Evolutionary conservation across 2,888 invertebrate species (phyloP), one percentile per base, ranked within the genome.

Genomic region (Amiota minor): DNA sequence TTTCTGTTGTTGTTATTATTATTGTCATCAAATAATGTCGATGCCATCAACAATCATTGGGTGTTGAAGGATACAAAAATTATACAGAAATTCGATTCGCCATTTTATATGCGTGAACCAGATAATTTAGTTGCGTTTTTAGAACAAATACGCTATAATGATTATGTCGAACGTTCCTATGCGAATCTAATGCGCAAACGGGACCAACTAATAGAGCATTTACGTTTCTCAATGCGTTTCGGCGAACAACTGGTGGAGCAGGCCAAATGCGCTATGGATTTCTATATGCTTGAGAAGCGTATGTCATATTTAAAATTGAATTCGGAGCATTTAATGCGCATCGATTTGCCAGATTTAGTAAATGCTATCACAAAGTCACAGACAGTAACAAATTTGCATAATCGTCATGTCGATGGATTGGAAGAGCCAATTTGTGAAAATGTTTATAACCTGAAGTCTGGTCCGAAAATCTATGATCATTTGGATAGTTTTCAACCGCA

Each of bases 91-190:
- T 80, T 89, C 71, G 89, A 89, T 76, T 89, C 90, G 0, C 89
- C 89, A 1, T 90, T 89, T 73, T 87, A 87, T 69, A 80, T 90
- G 81, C 83, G 88, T 2, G 87, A 89, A 71, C 88, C 90, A 4
- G 80, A 87, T 18, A 89, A 90, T 77, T 73, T 90, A 9, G 79
- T 87, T 11, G 87, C 87, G 46, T 90, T 90, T 71, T 75, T 90
- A 2, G 86, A 89, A 70, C 90, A 90, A 81, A 89, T 88, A 64
- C 86, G 84, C 18, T 87, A 88, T 75, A 88, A 87, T 79, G 89
- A 89, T 69, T 83, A 86, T 62, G 87, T 89, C 16, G 89, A 89
- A 75, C 79, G 80, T 2, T 86, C 88, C 11, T 88, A 87, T 72
- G 74, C 84, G 53, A 86, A 89, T 71, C 74, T 90, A 70, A 73